These are phyloP conservation scores for Cinara cedri DNA, from an alignment of 2,888 invertebrate species.

Conservation along the genomic window DNA sequence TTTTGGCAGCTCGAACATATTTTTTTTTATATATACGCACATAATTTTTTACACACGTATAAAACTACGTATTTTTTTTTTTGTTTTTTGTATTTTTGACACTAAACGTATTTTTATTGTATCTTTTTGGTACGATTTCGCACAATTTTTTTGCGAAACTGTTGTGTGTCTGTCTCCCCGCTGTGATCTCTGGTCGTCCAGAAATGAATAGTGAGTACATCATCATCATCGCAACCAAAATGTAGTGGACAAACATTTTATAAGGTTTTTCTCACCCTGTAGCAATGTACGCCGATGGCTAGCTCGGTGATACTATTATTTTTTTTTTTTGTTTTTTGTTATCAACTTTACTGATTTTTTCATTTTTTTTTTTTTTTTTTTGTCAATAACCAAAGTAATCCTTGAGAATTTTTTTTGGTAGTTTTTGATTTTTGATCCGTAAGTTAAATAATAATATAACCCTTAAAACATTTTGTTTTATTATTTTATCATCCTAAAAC, in stretches of 20 bases:
- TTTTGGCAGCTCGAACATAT: conserved; percentile 43
- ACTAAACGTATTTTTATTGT: conserved; percentile 57
- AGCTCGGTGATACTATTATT: conserved; percentile 49
- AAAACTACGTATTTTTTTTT: conserved; percentile 34
- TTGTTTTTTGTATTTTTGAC: conserved; percentile 57
- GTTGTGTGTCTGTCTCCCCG: conserved; percentile 50
- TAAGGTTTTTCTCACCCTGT: conserved; percentile 52
- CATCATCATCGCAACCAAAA: conserved; percentile 44
- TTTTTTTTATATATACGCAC: conserved; percentile 32
- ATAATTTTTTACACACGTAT: conserved; percentile 51
- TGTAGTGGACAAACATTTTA: conserved; percentile 41
- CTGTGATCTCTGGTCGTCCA: conserved; percentile 54
- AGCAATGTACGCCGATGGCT: conserved; percentile 47
- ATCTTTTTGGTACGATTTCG: conserved; percentile 57
- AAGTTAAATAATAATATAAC: conserved; percentile 5
- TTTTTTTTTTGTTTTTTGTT: conserved; percentile 31
- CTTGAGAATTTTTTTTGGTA: conserved; percentile 40
- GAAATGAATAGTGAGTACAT: conserved; percentile 55
- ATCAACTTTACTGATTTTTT: background rate
- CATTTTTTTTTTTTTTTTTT: conserved; percentile 34
- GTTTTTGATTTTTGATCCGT: conserved; percentile 47
- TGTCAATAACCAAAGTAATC: conserved; percentile 45
- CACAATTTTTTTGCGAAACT: conserved; percentile 55
- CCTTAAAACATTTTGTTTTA: conserved; percentile 26
- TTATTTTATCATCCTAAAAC: conserved; percentile 17